These are phyloP conservation scores for Crypturellus undulatus DNA, from an alignment of 2,113 vertebrate genomes.

Conservation along the genomic window DNA sequence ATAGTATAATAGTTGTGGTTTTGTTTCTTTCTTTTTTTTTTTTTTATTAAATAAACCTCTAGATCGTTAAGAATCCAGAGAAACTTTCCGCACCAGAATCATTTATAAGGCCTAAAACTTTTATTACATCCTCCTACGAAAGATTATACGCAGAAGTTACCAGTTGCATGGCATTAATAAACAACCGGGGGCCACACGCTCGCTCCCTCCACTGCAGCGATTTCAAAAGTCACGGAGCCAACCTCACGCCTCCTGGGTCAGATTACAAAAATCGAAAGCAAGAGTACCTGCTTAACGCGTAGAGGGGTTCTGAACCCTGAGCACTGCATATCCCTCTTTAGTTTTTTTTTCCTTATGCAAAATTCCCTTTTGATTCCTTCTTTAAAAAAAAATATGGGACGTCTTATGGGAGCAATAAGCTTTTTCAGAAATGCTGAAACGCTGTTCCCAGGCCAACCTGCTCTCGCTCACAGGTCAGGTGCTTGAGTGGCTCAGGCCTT, in stretches of 20 bases:
- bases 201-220: background rate
- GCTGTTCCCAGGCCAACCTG: no score
- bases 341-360: background rate
- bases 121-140: background rate
- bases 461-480: background rate
- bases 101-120: background rate
- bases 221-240: background rate
- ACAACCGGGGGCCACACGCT: background rate
- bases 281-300: background rate
- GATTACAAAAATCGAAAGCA: background rate
- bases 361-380: background rate
- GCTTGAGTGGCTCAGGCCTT: background rate
- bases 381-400: background rate
- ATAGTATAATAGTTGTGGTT: conserved; percentile 69
- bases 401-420: background rate
- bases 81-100: background rate
- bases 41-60: conserved; percentile 38
- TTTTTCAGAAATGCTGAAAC: background rate
- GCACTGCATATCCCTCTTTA: background rate
- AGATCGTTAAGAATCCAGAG: background rate
- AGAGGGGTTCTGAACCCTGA: background rate
- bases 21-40: conserved; percentile 30
- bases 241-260: background rate
- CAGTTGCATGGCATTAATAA: background rate
- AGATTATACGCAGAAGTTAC: background rate